Percentiles rank a stretch among this genome's conserved stretches.
Conservation (phyloP, 2,113 vertebrate genomes). For the Phrynosoma platyrhinos region DNA sequence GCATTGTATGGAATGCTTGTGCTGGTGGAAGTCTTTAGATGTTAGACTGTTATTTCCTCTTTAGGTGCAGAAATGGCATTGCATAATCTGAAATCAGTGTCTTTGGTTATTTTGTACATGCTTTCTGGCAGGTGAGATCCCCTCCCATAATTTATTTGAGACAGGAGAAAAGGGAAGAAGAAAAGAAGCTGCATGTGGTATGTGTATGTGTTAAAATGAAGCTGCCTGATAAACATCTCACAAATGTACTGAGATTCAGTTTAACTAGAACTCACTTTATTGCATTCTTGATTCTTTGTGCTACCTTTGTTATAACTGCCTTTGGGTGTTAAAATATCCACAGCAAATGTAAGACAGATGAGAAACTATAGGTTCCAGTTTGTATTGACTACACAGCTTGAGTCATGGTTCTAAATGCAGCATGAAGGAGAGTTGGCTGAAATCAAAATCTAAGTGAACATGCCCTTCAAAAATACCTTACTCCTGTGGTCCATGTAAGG, state of each 20-base stretch:
- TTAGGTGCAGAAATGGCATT: neutral
- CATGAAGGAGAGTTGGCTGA: conserved; percentile 19
- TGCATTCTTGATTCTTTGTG: conserved; percentile 37
- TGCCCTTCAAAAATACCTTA: neutral
- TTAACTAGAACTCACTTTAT: conserved; percentile 34
- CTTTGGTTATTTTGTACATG: neutral
- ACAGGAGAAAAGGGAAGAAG: neutral
- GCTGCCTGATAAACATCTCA: conserved; percentile 27
- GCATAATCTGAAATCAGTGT: neutral
- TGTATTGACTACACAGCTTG: conserved; percentile 19
- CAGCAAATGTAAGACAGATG: neutral
- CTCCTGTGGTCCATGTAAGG: conserved; percentile 26
- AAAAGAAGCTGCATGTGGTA: neutral
- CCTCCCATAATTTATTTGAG: neutral
- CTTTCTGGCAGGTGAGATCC: conserved; percentile 18
- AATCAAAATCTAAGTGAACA: conserved; percentile 17
- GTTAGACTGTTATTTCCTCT: neutral
- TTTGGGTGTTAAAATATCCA: conserved; percentile 19
- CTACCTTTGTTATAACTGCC: conserved; percentile 34
- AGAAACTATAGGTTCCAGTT: neutral
- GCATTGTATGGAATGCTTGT: neutral
- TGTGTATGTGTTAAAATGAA: neutral
- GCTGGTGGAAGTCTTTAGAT: neutral
- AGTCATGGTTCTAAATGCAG: conserved; percentile 5
- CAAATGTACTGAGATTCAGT: conserved; percentile 7